Conservation (phyloP, 2,113 vertebrate genomes). For the Thalassoma bifasciatum region DNA sequence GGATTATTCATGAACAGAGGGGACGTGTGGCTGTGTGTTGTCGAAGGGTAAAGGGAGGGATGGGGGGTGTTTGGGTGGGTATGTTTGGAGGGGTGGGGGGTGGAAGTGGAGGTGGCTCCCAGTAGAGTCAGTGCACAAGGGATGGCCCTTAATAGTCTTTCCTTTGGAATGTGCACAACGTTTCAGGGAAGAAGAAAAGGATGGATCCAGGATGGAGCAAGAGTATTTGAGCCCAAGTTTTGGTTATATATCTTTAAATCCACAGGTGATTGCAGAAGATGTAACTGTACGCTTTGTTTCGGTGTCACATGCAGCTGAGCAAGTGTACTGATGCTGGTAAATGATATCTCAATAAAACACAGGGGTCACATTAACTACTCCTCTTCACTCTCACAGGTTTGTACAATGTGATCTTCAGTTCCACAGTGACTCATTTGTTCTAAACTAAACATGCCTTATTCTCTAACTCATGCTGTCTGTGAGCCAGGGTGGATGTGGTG, state of each 20-base stretch:
- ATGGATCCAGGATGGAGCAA: constrained; percentile 25
- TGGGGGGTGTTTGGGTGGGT: constrained; percentile 50
- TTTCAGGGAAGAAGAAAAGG: constrained; percentile 28
- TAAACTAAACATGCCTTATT: constrained; percentile 39
- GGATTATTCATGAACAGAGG: constrained; percentile 85
- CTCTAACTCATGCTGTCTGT: constrained; percentile 44
- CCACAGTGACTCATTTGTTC: constrained; percentile 48
- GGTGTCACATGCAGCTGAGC: constrained; percentile 29
- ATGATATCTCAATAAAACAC: constrained; percentile 4
- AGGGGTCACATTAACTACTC: constrained; percentile 36
- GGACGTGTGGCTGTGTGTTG: constrained; percentile 81
- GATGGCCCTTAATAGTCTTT: constrained; percentile 63
- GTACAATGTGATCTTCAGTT: constrained; percentile 21
- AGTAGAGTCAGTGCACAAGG: constrained; percentile 63
- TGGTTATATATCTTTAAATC: background rate
- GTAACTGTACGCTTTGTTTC: constrained; percentile 34
- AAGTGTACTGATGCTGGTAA: constrained; percentile 22
- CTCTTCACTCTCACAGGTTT: constrained; percentile 21
- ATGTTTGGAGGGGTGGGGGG: constrained; percentile 25
- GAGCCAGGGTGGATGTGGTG: constrained; percentile 49
- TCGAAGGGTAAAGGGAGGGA: constrained; percentile 65
- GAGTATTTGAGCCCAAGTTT: constrained; percentile 17
- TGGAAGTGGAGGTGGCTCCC: constrained; percentile 45
- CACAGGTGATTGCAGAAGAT: constrained; percentile 4
- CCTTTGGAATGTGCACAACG: constrained; percentile 69